Conservation (phyloP, 2,113 vertebrate species). For the Megaptera novaeangliae region DNA sequence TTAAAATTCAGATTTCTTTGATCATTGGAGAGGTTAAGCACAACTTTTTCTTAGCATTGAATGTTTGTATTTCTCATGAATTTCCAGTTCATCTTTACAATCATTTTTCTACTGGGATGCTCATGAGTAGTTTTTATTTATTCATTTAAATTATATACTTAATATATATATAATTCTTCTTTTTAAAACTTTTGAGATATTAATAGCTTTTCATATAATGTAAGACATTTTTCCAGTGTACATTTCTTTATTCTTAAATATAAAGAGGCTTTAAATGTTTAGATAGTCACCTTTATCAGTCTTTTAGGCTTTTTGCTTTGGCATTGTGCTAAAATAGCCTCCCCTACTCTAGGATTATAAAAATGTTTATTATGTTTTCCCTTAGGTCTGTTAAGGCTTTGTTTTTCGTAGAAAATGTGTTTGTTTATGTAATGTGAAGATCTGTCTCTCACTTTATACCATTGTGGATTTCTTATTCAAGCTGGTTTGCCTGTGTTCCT, state of each 20-base stretch:
- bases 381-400: background rate
- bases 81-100: background rate
- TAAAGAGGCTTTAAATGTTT: background rate
- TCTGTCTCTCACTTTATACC: background rate
- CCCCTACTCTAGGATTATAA: background rate
- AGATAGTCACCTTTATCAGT: background rate
- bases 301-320: constrained; percentile 7
- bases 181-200: background rate
- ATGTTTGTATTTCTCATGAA: background rate
- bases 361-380: background rate
- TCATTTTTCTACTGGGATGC: background rate
- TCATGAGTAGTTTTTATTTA: background rate
- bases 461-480: background rate
- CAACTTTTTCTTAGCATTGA: background rate
- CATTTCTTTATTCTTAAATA: background rate
- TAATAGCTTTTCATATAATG: background rate
- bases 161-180: background rate
- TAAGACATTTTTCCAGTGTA: background rate
- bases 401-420: background rate
- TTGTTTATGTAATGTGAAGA: background rate
- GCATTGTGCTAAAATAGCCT: background rate
- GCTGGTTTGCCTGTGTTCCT: background rate
- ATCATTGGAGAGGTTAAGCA: background rate
- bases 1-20: background rate
- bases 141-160: background rate